Conservation (phyloP, 2,888 invertebrate genomes). For the Megastigmus dorsalis region DNA sequence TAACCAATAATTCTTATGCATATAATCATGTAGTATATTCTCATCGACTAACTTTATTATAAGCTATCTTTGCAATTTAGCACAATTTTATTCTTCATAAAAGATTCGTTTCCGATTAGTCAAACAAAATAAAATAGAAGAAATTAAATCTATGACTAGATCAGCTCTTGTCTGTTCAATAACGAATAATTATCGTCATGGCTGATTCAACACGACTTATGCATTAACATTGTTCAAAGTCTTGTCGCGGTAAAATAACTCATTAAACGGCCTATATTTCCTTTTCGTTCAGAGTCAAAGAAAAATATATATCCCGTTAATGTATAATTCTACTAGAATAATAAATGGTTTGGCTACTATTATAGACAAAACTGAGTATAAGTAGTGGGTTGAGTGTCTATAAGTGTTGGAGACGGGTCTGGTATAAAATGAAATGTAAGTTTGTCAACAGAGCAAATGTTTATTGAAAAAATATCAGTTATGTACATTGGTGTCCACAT, state of each 20-base stretch:
- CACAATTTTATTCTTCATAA: not conserved
- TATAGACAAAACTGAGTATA: conserved; percentile 42
- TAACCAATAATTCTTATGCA: not conserved
- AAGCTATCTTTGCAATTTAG: too few relatives aligned
- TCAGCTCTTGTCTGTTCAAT: not conserved
- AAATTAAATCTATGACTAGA: too few relatives aligned
- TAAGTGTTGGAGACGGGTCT: conserved; percentile 60
- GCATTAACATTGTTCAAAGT: not conserved
- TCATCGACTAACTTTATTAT: not conserved
- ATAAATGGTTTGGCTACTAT: not conserved
- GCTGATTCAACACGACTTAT: not conserved
- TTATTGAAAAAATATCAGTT: conserved; percentile 73
- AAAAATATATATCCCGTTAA: not conserved
- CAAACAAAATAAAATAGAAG: not conserved
- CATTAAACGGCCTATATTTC: not conserved
- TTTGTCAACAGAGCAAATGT: conserved; percentile 73
- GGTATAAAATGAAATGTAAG: conserved; percentile 71
- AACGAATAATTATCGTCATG: not conserved
- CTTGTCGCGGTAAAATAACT: not conserved
- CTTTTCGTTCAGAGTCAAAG: not conserved
- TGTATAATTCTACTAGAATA: not conserved
- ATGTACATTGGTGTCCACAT: conserved; percentile 74
- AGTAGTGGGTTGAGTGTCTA: conserved; percentile 54
- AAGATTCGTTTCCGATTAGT: not conserved
- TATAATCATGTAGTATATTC: not conserved